phyloP scores from a whole-genome alignment of 2,797 vertebrate genomes.

The Pangasius krempfi region DNA sequence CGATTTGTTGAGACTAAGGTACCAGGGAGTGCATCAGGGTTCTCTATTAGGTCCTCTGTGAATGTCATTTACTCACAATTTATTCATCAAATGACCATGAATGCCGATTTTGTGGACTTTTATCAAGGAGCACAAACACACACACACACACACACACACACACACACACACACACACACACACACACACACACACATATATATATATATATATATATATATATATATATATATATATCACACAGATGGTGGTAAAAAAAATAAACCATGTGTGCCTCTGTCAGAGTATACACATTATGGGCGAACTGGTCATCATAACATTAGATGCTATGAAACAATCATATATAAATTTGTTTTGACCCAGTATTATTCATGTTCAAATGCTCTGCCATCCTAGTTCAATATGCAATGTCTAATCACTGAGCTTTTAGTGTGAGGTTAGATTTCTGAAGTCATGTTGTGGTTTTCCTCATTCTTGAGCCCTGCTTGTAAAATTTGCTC shows the following conservation, averaged over 20 bases:
- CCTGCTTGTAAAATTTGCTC: constrained; percentile 60
- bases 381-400: constrained; percentile 33
- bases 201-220: background rate
- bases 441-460: constrained; percentile 40
- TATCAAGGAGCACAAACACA: constrained; percentile 41
- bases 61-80: constrained; percentile 25
- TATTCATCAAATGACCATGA: constrained; percentile 42
- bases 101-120: constrained; percentile 20
- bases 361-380: constrained; percentile 47
- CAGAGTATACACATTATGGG: constrained; percentile 44
- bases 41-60: constrained; percentile 34
- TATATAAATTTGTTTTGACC: constrained; percentile 47
- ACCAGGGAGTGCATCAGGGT: constrained; percentile 36
- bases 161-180: too few relatives aligned
- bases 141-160: background rate
- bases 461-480: constrained; percentile 11
- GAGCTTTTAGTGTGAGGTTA: constrained; percentile 46
- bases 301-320: constrained; percentile 31
- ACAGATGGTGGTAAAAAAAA: constrained; percentile 24
- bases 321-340: constrained; percentile 43
- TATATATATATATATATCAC: background rate
- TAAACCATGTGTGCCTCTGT: constrained; percentile 49
- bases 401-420: constrained; percentile 14
- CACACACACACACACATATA: background rate
- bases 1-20: constrained; percentile 10